Evolutionary conservation across 2,113 vertebrate genomes (phyloP).

Genomic region (Neolamprologus variostigma): DNA sequence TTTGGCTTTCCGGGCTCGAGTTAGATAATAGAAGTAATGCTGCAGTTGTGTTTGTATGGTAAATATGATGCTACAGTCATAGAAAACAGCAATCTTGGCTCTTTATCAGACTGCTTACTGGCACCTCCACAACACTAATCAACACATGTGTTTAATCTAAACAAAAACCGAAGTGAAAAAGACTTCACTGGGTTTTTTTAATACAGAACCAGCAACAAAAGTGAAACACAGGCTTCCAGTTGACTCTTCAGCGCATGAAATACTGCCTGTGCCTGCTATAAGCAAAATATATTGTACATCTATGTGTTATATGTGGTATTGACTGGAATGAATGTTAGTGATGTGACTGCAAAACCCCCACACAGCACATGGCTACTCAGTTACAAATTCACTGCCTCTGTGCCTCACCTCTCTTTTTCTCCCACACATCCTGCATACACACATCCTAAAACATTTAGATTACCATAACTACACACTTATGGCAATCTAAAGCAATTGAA

Average conservation of each 20-base stretch:
- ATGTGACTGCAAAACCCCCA: neutral
- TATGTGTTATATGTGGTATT: neutral
- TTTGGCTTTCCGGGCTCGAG: rapidly evolving
- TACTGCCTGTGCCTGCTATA: neutral
- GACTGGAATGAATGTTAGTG: neutral
- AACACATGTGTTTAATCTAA: neutral
- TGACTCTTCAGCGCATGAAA: neutral
- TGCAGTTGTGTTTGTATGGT: neutral
- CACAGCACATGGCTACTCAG: neutral
- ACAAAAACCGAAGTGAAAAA: neutral
- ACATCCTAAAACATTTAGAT: neutral
- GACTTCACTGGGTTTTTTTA: neutral
- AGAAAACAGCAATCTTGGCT: neutral
- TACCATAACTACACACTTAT: slow-evolving; percentile 7
- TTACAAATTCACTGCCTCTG: neutral
- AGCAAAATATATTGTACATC: neutral
- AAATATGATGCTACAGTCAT: neutral
- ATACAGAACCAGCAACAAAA: neutral
- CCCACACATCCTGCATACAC: neutral
- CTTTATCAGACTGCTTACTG: neutral
- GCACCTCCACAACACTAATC: rapidly evolving
- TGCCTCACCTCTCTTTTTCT: neutral
- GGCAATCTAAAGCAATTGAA: slow-evolving; percentile 14
- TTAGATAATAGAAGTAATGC: neutral
- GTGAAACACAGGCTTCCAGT: neutral